Percentiles rank a stretch among this genome's conserved stretches.
Conservation (phyloP, 2,888 invertebrate species). For the Acronicta aceris region DNA sequence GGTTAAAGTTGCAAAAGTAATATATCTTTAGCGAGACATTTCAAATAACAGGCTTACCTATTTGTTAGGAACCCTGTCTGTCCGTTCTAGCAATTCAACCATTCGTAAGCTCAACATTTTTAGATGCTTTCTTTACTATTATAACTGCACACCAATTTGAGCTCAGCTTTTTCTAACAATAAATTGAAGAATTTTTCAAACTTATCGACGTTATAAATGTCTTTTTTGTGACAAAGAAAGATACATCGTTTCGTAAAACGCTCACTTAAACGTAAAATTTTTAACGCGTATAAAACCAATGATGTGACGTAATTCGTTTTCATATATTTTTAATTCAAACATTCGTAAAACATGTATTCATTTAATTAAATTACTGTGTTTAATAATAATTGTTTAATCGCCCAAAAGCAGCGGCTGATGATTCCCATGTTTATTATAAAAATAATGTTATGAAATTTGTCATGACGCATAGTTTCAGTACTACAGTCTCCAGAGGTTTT, state of each 20-base stretch:
- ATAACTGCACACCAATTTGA: conserved; percentile 16
- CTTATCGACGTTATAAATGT: conserved; percentile 29
- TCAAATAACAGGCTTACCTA: background rate
- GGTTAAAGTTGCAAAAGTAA: conserved; percentile 9
- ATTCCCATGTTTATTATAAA: conserved; percentile 8
- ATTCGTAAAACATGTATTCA: conserved; percentile 9
- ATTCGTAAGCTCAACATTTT: conserved; percentile 3
- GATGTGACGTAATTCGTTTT: conserved; percentile 9
- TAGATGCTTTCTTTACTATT: background rate
- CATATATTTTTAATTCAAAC: conserved; percentile 4
- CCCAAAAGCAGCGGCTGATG: conserved; percentile 1
- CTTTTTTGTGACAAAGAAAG: conserved; percentile 13
- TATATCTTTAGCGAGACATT: conserved; percentile 1
- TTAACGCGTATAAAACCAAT: background rate
- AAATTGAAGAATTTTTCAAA: conserved; percentile 34
- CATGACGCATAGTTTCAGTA: conserved; percentile 4
- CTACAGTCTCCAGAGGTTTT: conserved; percentile 14
- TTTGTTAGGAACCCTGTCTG: conserved; percentile 1
- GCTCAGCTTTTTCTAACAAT: conserved; percentile 7
- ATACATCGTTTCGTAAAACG: conserved; percentile 23
- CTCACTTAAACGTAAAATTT: background rate
- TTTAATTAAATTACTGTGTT: conserved; percentile 20
- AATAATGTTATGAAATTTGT: conserved; percentile 17
- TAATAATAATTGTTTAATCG: conserved; percentile 9
- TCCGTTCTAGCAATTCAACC: conserved; percentile 7